Evolutionary conservation across 2,113 vertebrate species (phyloP).

Genomic region (Tachycineta bicolor): DNA sequence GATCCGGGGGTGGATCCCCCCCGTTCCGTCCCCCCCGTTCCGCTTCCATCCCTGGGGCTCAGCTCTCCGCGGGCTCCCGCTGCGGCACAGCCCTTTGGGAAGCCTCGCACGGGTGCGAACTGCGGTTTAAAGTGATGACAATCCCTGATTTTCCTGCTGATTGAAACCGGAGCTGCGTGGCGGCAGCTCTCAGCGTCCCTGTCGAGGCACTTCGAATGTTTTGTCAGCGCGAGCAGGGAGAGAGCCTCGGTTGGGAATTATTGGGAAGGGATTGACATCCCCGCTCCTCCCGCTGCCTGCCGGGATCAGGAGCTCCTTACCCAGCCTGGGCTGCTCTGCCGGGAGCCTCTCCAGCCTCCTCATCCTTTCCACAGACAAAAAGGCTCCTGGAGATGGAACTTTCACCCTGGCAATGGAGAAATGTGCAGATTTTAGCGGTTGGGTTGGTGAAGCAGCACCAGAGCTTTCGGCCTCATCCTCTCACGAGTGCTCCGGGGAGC

Average conservation of each 20-base stretch:
- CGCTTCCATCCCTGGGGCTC: background rate
- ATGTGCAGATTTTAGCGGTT: fast-evolving
- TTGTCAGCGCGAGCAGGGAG: background rate
- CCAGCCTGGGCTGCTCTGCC: background rate
- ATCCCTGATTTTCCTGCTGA: background rate
- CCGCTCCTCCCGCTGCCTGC: background rate
- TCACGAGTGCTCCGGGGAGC: fast-evolving
- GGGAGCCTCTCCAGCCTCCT: background rate
- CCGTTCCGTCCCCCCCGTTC: fast-evolving
- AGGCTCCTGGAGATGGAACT: background rate
- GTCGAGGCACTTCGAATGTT: background rate
- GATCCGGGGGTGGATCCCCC: background rate
- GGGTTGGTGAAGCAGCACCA: fast-evolving
- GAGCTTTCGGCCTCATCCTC: background rate
- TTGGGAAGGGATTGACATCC: background rate
- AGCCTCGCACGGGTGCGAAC: background rate
- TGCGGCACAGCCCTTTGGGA: background rate
- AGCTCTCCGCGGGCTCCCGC: fast-evolving
- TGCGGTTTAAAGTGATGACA: background rate
- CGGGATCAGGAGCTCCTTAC: background rate
- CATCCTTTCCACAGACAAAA: background rate
- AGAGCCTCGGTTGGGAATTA: background rate
- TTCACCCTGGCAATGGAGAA: background rate
- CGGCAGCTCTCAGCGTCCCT: background rate
- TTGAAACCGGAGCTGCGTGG: background rate